Percentiles rank a stretch among this genome's conserved stretches.
Conservation (phyloP, 2,113 vertebrate genomes). For the Pagrus major region DNA sequence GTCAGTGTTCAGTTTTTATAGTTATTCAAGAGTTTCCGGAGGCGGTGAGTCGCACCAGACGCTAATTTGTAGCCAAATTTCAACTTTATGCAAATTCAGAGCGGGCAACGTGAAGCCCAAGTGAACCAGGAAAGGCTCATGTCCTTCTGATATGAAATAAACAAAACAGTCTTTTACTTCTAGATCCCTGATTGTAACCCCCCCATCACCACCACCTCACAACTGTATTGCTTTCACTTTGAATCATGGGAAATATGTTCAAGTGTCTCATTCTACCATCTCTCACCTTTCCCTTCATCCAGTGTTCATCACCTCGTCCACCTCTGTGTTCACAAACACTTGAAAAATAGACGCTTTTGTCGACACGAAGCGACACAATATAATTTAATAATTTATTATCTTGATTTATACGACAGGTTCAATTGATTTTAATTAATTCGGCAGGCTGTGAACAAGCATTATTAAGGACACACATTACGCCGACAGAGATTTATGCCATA, state of each 20-base stretch:
- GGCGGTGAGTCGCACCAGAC: too few species aligned
- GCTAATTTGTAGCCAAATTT: too few species aligned
- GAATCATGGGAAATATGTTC: background rate
- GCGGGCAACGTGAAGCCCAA: too few species aligned
- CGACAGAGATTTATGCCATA: conserved; percentile 82
- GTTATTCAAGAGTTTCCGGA: too few species aligned
- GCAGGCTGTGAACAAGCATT: conserved; percentile 77
- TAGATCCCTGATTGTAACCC: background rate
- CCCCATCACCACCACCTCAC: background rate
- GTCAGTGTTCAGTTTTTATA: too few species aligned
- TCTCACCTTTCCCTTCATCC: conserved; percentile 8
- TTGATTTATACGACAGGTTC: conserved; percentile 81
- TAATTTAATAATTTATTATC: conserved; percentile 78
- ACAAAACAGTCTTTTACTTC: background rate
- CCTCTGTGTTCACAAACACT: conserved; percentile 41
- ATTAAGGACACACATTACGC: conserved; percentile 78
- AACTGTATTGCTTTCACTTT: background rate
- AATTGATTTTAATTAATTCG: conserved; percentile 83
- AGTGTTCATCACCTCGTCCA: background rate
- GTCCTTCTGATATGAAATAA: background rate
- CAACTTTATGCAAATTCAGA: too few species aligned
- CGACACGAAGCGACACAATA: conserved; percentile 65
- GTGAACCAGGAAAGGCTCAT: too few species aligned
- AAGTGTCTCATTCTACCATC: background rate
- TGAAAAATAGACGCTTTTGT: conserved; percentile 69